These are phyloP conservation scores for Alloplasta piceator DNA, from an alignment of 2,888 invertebrate species.

Conservation along the genomic window DNA sequence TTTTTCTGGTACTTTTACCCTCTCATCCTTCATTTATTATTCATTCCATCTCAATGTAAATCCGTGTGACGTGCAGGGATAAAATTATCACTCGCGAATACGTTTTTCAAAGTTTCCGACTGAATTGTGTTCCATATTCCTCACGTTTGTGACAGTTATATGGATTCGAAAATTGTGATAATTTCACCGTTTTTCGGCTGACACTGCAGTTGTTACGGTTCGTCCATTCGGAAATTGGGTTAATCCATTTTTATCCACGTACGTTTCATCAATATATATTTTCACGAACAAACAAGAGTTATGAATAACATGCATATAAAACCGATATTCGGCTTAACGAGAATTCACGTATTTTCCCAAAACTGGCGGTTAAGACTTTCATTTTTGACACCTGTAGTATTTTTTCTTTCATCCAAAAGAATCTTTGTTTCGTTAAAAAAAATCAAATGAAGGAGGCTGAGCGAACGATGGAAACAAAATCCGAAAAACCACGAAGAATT, in stretches of 20 bases:
- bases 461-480: too few relatives aligned
- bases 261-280: neutral
- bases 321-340: neutral
- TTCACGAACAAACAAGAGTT: neutral
- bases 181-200: neutral
- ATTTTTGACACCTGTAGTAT: neutral
- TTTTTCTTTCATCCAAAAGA: too few relatives aligned
- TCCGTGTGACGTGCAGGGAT: conserved; percentile 2
- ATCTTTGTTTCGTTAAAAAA: too few relatives aligned
- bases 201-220: neutral
- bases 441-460: too few relatives aligned
- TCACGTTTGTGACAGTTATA: neutral
- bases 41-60: conserved; percentile 30
- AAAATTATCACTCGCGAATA: conserved; percentile 1
- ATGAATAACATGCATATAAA: conserved; percentile 4
- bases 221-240: conserved; percentile 15
- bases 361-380: neutral
- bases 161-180: neutral
- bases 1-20: conserved; percentile 14
- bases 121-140: neutral
- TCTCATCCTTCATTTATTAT: conserved; percentile 18
- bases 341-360: neutral
- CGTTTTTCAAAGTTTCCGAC: neutral
- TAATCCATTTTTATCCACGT: conserved; percentile 18
- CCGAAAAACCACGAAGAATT: too few relatives aligned